Evolutionary conservation across 2,888 invertebrate genomes (phyloP), one percentile per base, ranked within the genome.

Genomic region (Dicycla oo): DNA sequence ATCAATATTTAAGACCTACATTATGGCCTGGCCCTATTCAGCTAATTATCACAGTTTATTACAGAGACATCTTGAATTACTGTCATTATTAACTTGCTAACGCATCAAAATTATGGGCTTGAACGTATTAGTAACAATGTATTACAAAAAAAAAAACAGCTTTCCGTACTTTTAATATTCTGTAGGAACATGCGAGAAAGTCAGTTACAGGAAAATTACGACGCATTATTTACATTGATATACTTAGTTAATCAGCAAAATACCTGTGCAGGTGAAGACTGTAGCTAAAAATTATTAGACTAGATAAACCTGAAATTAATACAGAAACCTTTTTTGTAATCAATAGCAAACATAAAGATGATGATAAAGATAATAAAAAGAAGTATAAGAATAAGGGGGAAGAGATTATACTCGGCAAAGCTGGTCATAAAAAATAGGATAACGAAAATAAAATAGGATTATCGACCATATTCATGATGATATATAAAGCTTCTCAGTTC

Each of bases 191-290:
- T 67, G 64, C 40, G 6, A 78, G 40, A 81, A 71, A 73, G 56
- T 57, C 63, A 70, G 65, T 83, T 71, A 76, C 56, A 77, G 61
- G 66, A 67, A 80, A 85, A 85, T 75, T 85, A 83, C 82, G 69
- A 72, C 34, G 69, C 64, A 83, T 86, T 86, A 78, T 69, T 83
- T 69, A 83, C 75, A 75, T 78, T 72, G 64, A 85, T 75, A 53
- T 38, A 71, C 43, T 53, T 67, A 69, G 51, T 83, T 80, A 80
- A 80, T 80, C 61, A 62, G 58, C 56, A 51, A 57, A 75, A 45
- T 73, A 81, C 69, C 69, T 69, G 71, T 51, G 62, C 81, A 83
- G 83, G 81, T 85, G 81, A 45, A 40, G 38, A 40, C 49, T 69
- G 43, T 49, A 58, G 49, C 40, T 63, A 83, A 61, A 80, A 80